Evolutionary conservation across 2,797 vertebrate genomes (phyloP).

Genomic region (Silurus aristotelis): DNA sequence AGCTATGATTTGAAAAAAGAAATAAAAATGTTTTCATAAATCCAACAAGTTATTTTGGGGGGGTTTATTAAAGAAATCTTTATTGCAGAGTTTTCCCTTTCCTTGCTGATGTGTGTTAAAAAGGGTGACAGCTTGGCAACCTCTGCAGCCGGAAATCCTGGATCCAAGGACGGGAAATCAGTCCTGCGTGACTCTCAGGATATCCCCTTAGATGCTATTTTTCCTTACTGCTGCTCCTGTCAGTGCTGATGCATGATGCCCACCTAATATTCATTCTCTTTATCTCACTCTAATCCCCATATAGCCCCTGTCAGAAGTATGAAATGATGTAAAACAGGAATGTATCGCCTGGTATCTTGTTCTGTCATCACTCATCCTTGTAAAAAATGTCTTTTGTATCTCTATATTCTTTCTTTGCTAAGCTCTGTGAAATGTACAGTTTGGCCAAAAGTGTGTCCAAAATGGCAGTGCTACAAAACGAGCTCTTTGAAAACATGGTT

Average conservation of each 20-base stretch:
- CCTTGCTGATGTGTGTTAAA: constrained; percentile 36
- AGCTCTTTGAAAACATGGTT: too few species aligned
- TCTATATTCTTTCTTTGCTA: neutral
- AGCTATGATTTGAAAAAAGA: constrained; percentile 71
- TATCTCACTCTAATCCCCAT: constrained; percentile 6
- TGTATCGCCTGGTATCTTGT: neutral
- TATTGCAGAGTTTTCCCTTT: constrained; percentile 23
- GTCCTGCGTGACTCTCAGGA: constrained; percentile 54
- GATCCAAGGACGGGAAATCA: constrained; percentile 76
- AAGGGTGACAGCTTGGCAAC: constrained; percentile 58
- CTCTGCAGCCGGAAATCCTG: constrained; percentile 72
- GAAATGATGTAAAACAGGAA: too few species aligned
- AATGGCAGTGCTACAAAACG: too few species aligned
- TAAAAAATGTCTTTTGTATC: neutral
- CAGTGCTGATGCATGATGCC: neutral
- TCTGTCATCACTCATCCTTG: neutral
- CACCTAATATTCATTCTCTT: neutral
- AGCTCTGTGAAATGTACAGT: neutral
- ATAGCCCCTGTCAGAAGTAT: neutral
- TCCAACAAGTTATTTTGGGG: constrained; percentile 24
- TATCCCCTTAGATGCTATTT: constrained; percentile 24
- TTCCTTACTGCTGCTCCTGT: neutral
- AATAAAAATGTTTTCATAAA: constrained; percentile 63
- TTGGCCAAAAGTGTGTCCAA: neutral
- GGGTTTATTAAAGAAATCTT: constrained; percentile 16